These are phyloP conservation scores for Chelonia mydas DNA, from an alignment of 2,797 vertebrate species.

Conservation along the genomic window DNA sequence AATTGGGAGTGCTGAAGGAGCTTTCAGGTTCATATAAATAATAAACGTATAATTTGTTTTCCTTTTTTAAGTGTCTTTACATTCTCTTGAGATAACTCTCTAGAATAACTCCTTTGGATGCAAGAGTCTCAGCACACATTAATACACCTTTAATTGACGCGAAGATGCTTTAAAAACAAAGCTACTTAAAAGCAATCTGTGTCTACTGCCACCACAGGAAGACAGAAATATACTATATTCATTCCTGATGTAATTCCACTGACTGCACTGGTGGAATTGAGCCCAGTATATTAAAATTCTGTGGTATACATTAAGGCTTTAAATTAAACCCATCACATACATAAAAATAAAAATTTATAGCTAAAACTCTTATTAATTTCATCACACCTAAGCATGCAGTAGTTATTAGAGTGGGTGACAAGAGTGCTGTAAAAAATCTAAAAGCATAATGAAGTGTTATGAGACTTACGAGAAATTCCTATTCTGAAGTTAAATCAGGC, in stretches of 20 bases:
- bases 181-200: background rate
- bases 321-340: background rate
- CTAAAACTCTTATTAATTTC: background rate
- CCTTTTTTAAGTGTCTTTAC: background rate
- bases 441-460: background rate
- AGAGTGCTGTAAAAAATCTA: background rate
- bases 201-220: background rate
- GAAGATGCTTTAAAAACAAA: background rate
- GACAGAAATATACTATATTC: background rate
- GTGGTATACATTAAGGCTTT: background rate
- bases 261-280: background rate
- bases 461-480: conserved; percentile 9
- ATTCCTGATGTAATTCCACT: background rate
- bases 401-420: background rate
- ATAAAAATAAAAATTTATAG: background rate
- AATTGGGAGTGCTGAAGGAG: background rate
- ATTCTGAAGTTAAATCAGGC: background rate
- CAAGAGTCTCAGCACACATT: background rate
- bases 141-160: background rate
- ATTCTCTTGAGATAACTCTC: background rate
- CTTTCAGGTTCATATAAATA: background rate
- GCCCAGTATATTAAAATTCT: background rate
- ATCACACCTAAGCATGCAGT: background rate
- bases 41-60: accelerated
- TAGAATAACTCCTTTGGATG: background rate